Base-by-base conservation (phyloP, 2,888 invertebrate genomes). In the Xanthorhoe designata region DNA sequence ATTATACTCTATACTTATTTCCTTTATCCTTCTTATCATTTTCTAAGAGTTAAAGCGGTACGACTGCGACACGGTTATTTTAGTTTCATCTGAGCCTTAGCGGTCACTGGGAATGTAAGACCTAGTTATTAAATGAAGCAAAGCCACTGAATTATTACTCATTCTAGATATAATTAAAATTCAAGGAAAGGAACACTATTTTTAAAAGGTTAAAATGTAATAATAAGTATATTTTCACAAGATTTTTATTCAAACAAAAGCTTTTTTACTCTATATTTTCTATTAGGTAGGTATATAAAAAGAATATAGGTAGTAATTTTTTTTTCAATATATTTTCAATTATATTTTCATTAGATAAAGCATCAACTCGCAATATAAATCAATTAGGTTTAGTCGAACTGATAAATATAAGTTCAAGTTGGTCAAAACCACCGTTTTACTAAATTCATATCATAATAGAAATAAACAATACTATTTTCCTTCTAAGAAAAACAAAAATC, bases 61-160 rank as follows among this genome's bases (percentile, higher is more conserved):
- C n/a, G 8, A 45, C 45, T 6, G 2, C 45, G 45, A 15, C 10
- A 13, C 38, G 45, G 45, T n/a, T 45, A 15, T 45, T 15, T 15
- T 15, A 45, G 10, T 7, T 15, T 6, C 15, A 15, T n/a, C 15
- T 15, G 45, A 50, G 54, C 54, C 29, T 64, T 19, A 54, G 17
- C 58, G 49, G 18, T 45, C 62, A 42, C 24, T 55, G 54, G 42
- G 38, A 60, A 42, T 56, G 24, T 52, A 50, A 77, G 80, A 71
- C 78, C 83, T 78, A 81, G 80, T 83, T 85, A 81, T 67, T 75
- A 81, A 87, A 85, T 84, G 83, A 84, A 84, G 74, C 79, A 79
- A 56, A 29, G 64, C 66, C 71, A 73, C 75, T 71, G 68, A 73
- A 77, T 72, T 75, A 60, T 74, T 78, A 80, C 81, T 82, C 80